Base-by-base conservation (phyloP, 2,888 invertebrate genomes). In the Cybosia mesomella region DNA sequence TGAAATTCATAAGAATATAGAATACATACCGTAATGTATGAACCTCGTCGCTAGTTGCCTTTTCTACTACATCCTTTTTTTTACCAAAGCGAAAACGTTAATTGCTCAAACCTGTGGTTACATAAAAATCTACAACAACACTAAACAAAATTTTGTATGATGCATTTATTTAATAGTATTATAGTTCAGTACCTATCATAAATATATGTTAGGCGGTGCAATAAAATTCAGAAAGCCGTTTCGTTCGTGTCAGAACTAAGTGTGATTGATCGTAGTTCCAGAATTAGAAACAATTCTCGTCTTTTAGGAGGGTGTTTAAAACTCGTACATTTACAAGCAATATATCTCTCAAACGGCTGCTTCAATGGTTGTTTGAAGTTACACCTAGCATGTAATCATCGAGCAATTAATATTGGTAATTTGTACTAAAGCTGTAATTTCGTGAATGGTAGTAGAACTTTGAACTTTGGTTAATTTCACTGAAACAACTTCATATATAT, bases 271-370 rank as follows among this genome's bases (percentile, higher is more conserved):
- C 82, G 83, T 79, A 79, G 64, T 83, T 81, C 87, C 87, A 77
- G 89, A 92, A 92, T 92, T 92, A 90, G 87, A 91, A 83, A 77
- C 88, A 91, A 92, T 91, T 91, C 90, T 82, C 85, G 82, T 77
- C 79, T 86, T 80, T 82, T 83, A 87, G 83, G 83, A 89, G 87
- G 89, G 88, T 85, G 87, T 83, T 81, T 83, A 82, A 84, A 86
- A 84, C 74, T 75, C 75, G 76, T 74, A 69, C 73, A 66, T 76
- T 75, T 72, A 66, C 60, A 59, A 57, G 62, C 64, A 57, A 78
- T 75, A 67, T 74, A 68, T 66, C 62, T 64, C 32, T 60, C 32
- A 34, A 58, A 57, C 60, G 36, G 55, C 21, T 43, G 24, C 43
- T 64, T 64, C n/a, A 66, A 59, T 54, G 34, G 10, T 28, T 59